phyloP scores from a whole-genome alignment of 2,113 vertebrate species.

The Myrmecophaga tridactyla region DNA sequence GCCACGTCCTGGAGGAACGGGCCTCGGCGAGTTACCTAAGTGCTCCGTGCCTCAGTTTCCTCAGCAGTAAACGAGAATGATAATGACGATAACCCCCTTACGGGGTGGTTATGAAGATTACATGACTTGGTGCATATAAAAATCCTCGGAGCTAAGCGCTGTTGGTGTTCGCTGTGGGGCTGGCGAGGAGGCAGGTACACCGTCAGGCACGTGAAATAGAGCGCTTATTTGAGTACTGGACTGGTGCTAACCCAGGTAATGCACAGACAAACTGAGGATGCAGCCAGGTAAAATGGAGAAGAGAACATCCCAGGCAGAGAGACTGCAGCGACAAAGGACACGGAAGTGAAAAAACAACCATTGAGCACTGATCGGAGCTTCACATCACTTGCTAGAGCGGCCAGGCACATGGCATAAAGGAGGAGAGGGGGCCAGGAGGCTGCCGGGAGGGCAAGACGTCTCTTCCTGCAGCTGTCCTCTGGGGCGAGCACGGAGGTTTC shows the following conservation, averaged over 20 bases:
- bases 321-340: too few relatives aligned
- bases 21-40: not conserved
- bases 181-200: too few relatives aligned
- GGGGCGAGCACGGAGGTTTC: too few relatives aligned
- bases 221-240: not conserved
- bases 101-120: not conserved
- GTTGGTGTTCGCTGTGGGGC: too few relatives aligned
- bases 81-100: not conserved
- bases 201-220: too few relatives aligned
- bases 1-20: not conserved
- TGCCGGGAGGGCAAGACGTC: not conserved
- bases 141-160: not conserved
- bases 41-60: not conserved
- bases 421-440: accelerated
- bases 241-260: too few relatives aligned
- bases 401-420: not conserved
- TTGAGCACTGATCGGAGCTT: not conserved
- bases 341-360: not conserved
- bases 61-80: not conserved
- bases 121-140: not conserved
- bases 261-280: not conserved
- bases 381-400: not conserved
- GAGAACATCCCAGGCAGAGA: not conserved
- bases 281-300: not conserved
- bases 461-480: not conserved